Conservation (phyloP, 2,113 vertebrate species). For the Aspiorhynchus laticeps region DNA sequence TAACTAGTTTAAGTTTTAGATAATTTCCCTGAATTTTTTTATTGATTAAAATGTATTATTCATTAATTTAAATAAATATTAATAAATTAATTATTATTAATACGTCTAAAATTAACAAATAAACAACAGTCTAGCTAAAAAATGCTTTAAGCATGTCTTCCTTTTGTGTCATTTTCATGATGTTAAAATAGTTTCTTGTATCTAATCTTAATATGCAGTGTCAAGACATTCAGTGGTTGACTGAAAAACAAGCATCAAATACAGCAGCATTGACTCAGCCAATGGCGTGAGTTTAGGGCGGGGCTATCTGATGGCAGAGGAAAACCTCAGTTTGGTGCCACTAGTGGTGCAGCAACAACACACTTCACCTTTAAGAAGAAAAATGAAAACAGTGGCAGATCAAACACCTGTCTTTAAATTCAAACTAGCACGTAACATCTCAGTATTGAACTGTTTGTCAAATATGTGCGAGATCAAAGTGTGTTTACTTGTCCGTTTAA, state of each 20-base stretch:
- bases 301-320: not conserved
- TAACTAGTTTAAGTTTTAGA: no score
- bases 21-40: no score
- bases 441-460: not conserved
- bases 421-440: not conserved
- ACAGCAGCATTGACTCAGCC: not conserved
- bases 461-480: conserved; percentile 25
- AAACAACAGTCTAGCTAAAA: no score
- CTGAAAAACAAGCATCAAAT: not conserved
- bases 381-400: not conserved
- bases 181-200: not conserved
- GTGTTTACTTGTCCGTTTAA: conserved; percentile 32
- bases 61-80: not conserved
- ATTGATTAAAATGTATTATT: not conserved
- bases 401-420: conserved; percentile 7
- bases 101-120: not conserved
- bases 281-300: not conserved
- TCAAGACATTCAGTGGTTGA: not conserved
- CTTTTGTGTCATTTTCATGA: not conserved
- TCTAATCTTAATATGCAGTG: not conserved
- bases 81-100: not conserved
- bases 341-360: not conserved
- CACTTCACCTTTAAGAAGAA: not conserved
- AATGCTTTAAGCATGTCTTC: not conserved
- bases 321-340: not conserved